Evolutionary conservation across 2,797 vertebrate genomes (phyloP).

Genomic region (Vultur gryphus): DNA sequence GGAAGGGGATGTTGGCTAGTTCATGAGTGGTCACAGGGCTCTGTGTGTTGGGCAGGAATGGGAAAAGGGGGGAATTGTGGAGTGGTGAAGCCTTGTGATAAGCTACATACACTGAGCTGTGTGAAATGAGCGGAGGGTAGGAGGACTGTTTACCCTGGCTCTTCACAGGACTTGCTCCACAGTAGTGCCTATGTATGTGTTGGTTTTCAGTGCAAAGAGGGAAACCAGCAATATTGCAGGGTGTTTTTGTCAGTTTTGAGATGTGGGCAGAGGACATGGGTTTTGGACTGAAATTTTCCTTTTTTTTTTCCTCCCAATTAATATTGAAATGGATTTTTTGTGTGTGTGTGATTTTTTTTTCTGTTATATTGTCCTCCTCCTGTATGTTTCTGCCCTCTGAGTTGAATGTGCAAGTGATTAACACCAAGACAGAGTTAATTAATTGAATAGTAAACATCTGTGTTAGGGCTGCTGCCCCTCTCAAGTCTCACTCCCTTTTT

Average conservation of each 20-base stretch:
- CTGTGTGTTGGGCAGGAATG: neutral
- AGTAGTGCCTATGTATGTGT: neutral
- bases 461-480: neutral
- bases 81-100: neutral
- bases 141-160: neutral
- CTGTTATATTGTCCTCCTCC: neutral
- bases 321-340: neutral
- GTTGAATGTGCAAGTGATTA: neutral
- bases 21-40: neutral
- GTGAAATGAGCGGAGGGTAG: neutral
- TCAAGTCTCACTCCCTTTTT: neutral
- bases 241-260: neutral
- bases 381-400: neutral
- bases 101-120: fast-evolving
- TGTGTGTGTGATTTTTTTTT: neutral
- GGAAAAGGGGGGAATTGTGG: neutral
- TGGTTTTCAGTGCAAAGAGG: neutral
- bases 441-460: neutral
- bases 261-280: neutral
- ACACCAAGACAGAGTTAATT: neutral
- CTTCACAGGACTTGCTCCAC: neutral
- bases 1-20: neutral
- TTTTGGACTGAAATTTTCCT: neutral
- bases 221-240: neutral
- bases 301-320: neutral